phyloP scores from a whole-genome alignment of 2,113 vertebrate genomes.

The Charadrius vociferus region DNA sequence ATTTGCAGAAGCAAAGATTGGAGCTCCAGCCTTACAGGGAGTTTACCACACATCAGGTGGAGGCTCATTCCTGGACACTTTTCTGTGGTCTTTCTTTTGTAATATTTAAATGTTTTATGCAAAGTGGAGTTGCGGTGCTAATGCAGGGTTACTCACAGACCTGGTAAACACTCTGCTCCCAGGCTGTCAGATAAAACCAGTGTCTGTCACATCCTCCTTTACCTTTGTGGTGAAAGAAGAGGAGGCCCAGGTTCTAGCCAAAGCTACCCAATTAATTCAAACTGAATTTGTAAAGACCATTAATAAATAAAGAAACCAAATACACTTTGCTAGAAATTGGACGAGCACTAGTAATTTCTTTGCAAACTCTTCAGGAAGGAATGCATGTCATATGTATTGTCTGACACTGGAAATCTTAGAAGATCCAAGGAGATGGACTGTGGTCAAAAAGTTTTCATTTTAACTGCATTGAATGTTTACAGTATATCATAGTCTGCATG shows the following conservation, averaged over 20 bases:
- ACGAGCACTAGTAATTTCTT: neutral
- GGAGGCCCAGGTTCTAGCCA: neutral
- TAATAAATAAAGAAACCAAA: neutral
- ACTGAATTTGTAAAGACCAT: neutral
- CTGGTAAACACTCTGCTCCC: neutral
- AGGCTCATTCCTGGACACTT: neutral
- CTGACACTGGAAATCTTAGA: neutral
- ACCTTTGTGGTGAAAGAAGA: neutral
- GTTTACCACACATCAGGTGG: neutral
- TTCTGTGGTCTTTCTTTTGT: neutral
- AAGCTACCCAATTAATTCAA: neutral
- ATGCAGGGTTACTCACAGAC: neutral
- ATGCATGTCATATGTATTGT: neutral
- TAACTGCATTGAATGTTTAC: neutral
- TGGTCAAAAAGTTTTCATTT: neutral
- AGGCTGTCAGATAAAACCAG: neutral
- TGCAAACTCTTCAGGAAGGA: neutral
- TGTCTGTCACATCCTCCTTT: neutral
- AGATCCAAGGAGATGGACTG: neutral
- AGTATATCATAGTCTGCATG: neutral
- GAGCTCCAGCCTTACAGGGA: neutral
- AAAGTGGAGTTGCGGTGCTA: neutral
- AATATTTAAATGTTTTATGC: neutral
- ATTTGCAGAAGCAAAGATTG: neutral
- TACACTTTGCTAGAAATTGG: neutral